phyloP scores from a whole-genome alignment of 2,113 vertebrate species.

The Bos taurus region DNA sequence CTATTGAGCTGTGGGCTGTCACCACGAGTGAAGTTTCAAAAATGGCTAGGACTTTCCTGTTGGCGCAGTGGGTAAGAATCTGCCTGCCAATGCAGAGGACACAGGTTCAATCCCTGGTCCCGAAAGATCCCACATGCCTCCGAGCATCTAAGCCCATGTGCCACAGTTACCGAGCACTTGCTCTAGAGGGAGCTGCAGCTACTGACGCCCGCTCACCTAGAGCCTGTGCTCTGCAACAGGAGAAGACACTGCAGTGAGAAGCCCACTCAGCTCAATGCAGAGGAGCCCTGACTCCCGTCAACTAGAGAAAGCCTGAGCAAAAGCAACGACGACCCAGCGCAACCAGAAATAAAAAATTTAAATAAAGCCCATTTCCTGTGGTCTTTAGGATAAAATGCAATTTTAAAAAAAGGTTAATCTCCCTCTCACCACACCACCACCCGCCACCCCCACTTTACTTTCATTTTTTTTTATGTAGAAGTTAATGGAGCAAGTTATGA shows the following conservation, averaged over 20 bases:
- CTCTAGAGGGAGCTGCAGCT: neutral
- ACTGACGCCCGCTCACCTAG: neutral
- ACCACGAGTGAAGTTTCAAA: accelerated
- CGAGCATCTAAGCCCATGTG: neutral
- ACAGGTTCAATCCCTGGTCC: neutral
- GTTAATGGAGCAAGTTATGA: neutral
- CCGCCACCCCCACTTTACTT: too few relatives aligned
- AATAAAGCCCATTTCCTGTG: neutral
- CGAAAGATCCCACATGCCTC: neutral
- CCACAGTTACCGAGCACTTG: neutral
- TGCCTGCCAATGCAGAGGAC: accelerated
- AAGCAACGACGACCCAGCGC: neutral
- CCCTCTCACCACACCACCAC: neutral
- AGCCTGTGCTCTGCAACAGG: neutral
- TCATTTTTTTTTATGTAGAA: too few relatives aligned
- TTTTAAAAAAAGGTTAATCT: accelerated
- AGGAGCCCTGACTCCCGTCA: neutral
- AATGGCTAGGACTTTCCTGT: neutral
- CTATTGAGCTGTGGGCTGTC: accelerated
- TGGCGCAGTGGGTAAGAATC: neutral
- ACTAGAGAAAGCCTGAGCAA: neutral
- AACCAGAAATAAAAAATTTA: neutral
- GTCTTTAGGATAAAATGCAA: neutral
- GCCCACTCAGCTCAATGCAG: neutral
- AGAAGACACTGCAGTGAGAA: neutral